A percentile compares a stretch with the other conserved stretches of the same genome.
Evolutionary conservation across 2,113 vertebrate genomes (phyloP).

Genomic region (Albula glossodonta): DNA sequence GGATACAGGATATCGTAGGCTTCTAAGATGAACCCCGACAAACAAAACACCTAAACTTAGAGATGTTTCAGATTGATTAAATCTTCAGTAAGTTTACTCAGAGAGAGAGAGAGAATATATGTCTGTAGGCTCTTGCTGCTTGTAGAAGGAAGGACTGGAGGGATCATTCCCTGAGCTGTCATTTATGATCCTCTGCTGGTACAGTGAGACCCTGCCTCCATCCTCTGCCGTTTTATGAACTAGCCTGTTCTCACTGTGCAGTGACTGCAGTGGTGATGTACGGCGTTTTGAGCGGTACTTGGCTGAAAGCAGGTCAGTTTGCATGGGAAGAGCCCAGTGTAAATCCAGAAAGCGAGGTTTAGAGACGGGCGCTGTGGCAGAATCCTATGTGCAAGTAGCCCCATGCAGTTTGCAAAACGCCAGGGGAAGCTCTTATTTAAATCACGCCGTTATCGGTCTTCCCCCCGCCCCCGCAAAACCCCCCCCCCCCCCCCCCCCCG

Average conservation of each 20-base stretch:
- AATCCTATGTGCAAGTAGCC: constrained; percentile 36
- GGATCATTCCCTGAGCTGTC: background rate
- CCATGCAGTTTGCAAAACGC: constrained; percentile 34
- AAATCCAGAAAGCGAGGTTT: constrained; percentile 13
- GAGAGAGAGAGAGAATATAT: background rate
- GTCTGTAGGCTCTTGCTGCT: background rate
- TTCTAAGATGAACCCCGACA: background rate
- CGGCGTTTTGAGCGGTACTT: too few species aligned
- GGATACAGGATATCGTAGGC: background rate
- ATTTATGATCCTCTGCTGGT: background rate
- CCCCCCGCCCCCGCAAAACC: constrained; percentile 13
- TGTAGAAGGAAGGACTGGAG: background rate
- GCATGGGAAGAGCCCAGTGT: background rate
- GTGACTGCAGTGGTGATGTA: background rate
- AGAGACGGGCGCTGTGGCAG: constrained; percentile 32
- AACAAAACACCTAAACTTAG: background rate
- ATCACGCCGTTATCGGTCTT: constrained; percentile 30
- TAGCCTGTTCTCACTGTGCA: background rate
- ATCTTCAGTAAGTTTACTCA: background rate
- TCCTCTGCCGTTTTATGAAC: background rate
- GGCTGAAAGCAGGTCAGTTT: constrained; percentile 1
- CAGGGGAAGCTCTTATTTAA: constrained; percentile 36
- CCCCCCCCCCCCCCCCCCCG: background rate
- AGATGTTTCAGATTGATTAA: background rate
- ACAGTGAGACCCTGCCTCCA: background rate